Conservation (phyloP, 2,888 invertebrate genomes). For the Tetragonula carbonaria region DNA sequence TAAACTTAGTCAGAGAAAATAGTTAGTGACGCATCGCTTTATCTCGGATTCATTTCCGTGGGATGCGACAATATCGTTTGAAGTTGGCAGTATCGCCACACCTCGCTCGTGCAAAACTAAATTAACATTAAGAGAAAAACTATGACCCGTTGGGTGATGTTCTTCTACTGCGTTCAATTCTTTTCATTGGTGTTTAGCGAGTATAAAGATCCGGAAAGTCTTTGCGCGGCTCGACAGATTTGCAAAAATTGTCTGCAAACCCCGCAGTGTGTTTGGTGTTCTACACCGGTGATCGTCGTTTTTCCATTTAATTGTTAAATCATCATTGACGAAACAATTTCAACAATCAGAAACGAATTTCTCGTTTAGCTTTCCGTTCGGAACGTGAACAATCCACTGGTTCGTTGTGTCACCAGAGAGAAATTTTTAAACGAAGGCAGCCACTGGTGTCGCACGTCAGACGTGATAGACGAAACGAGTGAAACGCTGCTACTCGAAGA, state of each 20-base stretch:
- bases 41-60: conserved; percentile 76
- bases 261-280: conserved; percentile 85
- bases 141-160: conserved; percentile 40
- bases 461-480: conserved; percentile 59
- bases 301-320: neutral
- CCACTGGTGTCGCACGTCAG: conserved; percentile 69
- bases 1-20: conserved; percentile 34
- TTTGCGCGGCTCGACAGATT: conserved; percentile 81
- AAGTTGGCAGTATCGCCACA: conserved; percentile 19
- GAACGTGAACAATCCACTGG: conserved; percentile 50
- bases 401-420: conserved; percentile 72
- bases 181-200: conserved; percentile 30
- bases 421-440: conserved; percentile 62
- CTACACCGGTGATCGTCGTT: conserved; percentile 72
- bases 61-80: conserved; percentile 77
- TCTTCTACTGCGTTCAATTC: conserved; percentile 19
- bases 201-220: conserved; percentile 67
- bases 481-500: conserved; percentile 48
- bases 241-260: conserved; percentile 85
- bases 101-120: conserved; percentile 17
- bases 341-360: neutral
- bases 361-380: conserved; percentile 28
- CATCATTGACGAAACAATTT: neutral
- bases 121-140: conserved; percentile 24
- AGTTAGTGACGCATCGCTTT: conserved; percentile 74